Evolutionary conservation across 2,888 invertebrate species (phyloP), one percentile per base, ranked within the genome.

Genomic region (Rotaria sp.): DNA sequence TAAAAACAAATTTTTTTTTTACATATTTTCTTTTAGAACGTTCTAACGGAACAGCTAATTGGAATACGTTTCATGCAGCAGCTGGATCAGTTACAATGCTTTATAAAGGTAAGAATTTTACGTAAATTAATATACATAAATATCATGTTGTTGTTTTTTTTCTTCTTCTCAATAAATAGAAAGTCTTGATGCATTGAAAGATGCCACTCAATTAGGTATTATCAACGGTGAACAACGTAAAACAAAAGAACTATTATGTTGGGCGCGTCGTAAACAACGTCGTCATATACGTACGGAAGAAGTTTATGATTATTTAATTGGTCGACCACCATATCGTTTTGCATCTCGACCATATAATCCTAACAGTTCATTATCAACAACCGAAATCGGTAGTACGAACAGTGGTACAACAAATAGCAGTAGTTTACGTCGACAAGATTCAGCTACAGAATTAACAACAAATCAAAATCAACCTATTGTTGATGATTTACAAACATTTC

Each of bases 181-280:
- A n/a, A 80, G 80, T 80, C 41, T 80, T 26, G 80, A 80, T 45
- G 80, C 80, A 41, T n/a, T 80, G 4, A 80, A 80, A 80, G 80
- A 80, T 41, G 5, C 80, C 2, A 15, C 45, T n/a, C 45, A 80
- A n/a, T 45, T 80, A n/a, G 80, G 80, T 41, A 80, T 45, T n/a
- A 45, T 80, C 26, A 45, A 80, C 45, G 80, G 80, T 45, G 80
- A 80, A 80, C 80, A 80, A n/a, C 80, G 80, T 80, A 80, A 80
- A 80, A 80, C 80, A 24, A 80, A 80, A 80, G 80, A 80, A 80
- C 45, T 80, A 45, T 21, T 80, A 45, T 80, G 80, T 45, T 80
- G 80, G 80, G 80, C 80, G n/a, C 41, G 80, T n/a, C 80, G 80
- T 45, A 80, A 80, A 80, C 80, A 80, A 80, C 80, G 80, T n/a